Evolutionary conservation across 1,140 invertebrate species (phyloP).

Genomic region (Aphaenogaster floridana): DNA sequence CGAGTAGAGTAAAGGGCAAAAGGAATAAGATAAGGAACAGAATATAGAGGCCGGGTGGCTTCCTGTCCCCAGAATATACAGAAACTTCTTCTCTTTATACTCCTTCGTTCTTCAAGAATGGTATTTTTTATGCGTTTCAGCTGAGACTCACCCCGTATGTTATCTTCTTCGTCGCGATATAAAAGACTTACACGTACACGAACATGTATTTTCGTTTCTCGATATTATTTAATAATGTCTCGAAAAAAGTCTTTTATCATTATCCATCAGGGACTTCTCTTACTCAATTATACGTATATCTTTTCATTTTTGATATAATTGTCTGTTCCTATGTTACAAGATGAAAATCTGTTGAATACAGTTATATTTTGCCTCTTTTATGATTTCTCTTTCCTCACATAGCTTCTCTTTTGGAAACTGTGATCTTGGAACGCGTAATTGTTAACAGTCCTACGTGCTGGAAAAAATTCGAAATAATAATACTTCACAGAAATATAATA

Average conservation of each 20-base stretch:
- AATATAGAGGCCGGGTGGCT: slow-evolving; percentile 32
- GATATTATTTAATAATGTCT: slow-evolving; percentile 44
- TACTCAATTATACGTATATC: neutral
- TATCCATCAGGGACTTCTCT: neutral
- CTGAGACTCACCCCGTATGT: slow-evolving; percentile 23
- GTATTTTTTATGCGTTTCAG: slow-evolving; percentile 39
- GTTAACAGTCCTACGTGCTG: neutral
- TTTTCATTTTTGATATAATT: neutral
- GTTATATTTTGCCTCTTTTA: neutral
- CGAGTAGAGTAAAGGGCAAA: slow-evolving; percentile 58
- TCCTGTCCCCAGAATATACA: slow-evolving; percentile 58
- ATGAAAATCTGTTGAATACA: slow-evolving; percentile 4
- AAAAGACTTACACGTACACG: neutral
- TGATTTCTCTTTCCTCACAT: slow-evolving; percentile 6
- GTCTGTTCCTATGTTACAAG: neutral
- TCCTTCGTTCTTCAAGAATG: slow-evolving; percentile 40
- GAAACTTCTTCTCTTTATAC: slow-evolving; percentile 57
- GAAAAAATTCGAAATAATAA: neutral
- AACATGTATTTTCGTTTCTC: neutral
- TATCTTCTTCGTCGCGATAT: slow-evolving; percentile 24
- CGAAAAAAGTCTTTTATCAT: slow-evolving; percentile 7
- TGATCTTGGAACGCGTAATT: neutral
- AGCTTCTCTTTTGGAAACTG: slow-evolving; percentile 10
- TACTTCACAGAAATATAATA: neutral
- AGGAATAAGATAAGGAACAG: slow-evolving; percentile 51